A percentile compares a stretch with the other conserved stretches of the same genome.
phyloP scores from a whole-genome alignment of 2,888 invertebrate species.

The Orgyia antiqua region DNA sequence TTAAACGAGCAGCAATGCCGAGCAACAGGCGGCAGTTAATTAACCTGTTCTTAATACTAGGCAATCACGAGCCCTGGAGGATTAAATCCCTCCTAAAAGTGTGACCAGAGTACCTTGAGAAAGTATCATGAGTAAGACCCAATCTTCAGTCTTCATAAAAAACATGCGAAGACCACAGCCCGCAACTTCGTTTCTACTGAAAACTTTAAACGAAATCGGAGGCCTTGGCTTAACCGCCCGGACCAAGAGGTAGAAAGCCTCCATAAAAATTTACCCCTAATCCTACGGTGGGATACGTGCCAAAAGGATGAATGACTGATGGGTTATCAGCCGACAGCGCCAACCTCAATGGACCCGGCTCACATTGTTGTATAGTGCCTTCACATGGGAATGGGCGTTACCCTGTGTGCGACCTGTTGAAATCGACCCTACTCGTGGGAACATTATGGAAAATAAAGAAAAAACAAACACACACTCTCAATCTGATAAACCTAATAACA shows the following conservation, averaged over 20 bases:
- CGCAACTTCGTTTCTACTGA: neutral
- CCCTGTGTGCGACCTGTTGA: neutral
- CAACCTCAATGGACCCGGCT: conserved; percentile 1
- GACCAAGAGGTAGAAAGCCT: too few species aligned
- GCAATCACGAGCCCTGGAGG: too few species aligned
- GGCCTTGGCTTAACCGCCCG: too few species aligned
- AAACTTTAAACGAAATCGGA: neutral
- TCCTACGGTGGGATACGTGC: conserved; percentile 2
- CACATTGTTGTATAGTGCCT: conserved; percentile 1
- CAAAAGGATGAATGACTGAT: neutral
- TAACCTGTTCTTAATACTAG: too few species aligned
- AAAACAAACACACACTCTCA: too few species aligned
- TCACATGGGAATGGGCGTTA: too few species aligned
- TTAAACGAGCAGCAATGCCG: conserved; percentile 1
- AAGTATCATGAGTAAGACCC: too few species aligned
- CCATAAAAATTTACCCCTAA: conserved; percentile 1
- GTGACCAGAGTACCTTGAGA: too few species aligned
- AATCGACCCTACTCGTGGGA: neutral
- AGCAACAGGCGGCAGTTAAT: too few species aligned
- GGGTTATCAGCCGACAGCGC: conserved; percentile 1
- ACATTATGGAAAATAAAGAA: neutral
- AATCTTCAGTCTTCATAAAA: too few species aligned
- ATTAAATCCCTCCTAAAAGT: too few species aligned
- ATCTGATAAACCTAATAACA: neutral
- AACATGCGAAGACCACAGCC: too few species aligned